Evolutionary conservation across 2,888 invertebrate species (phyloP).

Genomic region (Gastracanthus pulcherrimus): DNA sequence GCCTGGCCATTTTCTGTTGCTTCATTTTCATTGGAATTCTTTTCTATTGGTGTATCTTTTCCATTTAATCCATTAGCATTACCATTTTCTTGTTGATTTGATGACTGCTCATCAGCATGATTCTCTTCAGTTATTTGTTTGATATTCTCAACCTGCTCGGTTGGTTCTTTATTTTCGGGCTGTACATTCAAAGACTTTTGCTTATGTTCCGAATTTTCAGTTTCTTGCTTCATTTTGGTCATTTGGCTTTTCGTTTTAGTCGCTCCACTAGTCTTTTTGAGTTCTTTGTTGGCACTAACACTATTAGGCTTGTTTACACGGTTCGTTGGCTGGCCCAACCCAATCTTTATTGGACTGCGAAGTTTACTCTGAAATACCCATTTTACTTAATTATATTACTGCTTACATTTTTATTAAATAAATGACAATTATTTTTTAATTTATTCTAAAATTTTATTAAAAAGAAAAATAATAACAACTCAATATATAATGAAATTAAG

Average conservation of each 20-base stretch:
- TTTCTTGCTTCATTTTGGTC: constrained; percentile 61
- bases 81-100: constrained; percentile 50
- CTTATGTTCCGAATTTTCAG: constrained; percentile 42
- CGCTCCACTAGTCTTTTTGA: constrained; percentile 52
- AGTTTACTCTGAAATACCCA: constrained; percentile 51
- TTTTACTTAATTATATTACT: constrained; percentile 5
- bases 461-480: not conserved
- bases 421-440: not conserved
- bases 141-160: constrained; percentile 37
- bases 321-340: constrained; percentile 55
- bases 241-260: constrained; percentile 55
- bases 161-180: constrained; percentile 39
- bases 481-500: no score
- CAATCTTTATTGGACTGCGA: constrained; percentile 53
- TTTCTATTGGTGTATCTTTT: constrained; percentile 29
- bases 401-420: not conserved
- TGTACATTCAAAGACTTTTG: constrained; percentile 36
- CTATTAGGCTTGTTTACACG: constrained; percentile 40
- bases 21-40: constrained; percentile 44
- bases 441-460: not conserved
- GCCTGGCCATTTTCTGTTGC: constrained; percentile 53
- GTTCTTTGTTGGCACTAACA: constrained; percentile 54
- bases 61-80: constrained; percentile 31
- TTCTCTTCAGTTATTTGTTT: constrained; percentile 41
- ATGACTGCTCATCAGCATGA: constrained; percentile 16